A percentile compares a stretch with the other conserved stretches of the same genome.
Evolutionary conservation across 1,140 invertebrate species (phyloP).

Genomic region (Calosoma granatense): DNA sequence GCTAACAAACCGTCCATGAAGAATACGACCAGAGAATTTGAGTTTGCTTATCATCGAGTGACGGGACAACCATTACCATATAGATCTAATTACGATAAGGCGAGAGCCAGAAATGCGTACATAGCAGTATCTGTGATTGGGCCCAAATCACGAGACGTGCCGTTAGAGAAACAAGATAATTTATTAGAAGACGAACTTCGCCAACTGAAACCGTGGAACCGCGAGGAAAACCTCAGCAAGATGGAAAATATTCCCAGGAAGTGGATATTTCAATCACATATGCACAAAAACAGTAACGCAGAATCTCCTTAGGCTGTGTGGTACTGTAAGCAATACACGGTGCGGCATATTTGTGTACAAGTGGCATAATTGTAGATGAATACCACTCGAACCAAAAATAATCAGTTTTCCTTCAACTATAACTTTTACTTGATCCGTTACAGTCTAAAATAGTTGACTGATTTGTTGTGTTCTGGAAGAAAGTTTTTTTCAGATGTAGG

Average conservation of each 20-base stretch:
- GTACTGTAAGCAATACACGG: no score
- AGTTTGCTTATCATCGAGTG: conserved; percentile 30
- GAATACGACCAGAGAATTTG: background rate
- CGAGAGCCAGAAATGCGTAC: conserved; percentile 28
- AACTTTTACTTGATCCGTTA: no score
- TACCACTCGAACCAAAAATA: background rate
- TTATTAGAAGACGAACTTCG: conserved; percentile 30
- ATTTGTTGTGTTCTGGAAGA: no score
- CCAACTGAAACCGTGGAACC: conserved; percentile 25
- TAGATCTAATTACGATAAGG: background rate
- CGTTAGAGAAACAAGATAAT: conserved; percentile 21
- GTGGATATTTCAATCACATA: conserved; percentile 11
- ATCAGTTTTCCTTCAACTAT: no score
- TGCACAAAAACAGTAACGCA: background rate
- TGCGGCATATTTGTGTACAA: conserved; percentile 6
- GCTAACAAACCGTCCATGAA: background rate
- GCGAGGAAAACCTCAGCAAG: conserved; percentile 14
- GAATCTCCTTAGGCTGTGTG: no score
- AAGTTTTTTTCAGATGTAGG: no score
- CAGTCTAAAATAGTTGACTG: no score
- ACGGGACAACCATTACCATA: conserved; percentile 27
- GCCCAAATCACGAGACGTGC: conserved; percentile 21
- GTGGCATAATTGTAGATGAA: background rate
- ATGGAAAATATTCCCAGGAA: conserved; percentile 13
- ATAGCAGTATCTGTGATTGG: conserved; percentile 33